Percentiles rank a stretch among this genome's conserved stretches.
Evolutionary conservation across 2,113 vertebrate genomes (phyloP).

Genomic region (Anoplopoma fimbria): DNA sequence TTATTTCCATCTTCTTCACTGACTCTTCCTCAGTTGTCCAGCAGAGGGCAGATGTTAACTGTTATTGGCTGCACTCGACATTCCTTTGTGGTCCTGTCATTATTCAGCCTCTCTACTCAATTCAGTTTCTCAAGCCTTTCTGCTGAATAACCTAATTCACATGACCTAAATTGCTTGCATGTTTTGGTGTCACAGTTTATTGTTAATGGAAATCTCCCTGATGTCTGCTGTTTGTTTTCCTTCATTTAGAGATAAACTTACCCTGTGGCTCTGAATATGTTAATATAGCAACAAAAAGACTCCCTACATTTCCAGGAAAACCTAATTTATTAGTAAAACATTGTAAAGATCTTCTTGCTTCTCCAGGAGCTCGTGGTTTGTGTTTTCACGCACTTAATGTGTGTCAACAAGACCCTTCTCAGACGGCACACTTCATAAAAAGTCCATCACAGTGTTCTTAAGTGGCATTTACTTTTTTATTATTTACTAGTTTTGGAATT

Average conservation of each 20-base stretch:
- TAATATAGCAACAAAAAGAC: constrained; percentile 19
- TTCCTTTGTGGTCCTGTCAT: constrained; percentile 77
- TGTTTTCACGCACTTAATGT: constrained; percentile 27
- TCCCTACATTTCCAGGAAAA: constrained; percentile 14
- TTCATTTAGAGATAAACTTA: neutral
- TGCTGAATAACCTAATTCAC: constrained; percentile 75
- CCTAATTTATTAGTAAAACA: constrained; percentile 22
- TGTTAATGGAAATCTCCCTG: constrained; percentile 44
- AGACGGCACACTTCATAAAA: constrained; percentile 40
- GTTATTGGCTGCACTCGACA: constrained; percentile 46
- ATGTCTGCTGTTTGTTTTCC: constrained; percentile 32
- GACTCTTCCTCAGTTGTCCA: constrained; percentile 50
- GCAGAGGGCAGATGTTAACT: constrained; percentile 75
- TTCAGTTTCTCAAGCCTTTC: constrained; percentile 64
- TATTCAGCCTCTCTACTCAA: constrained; percentile 58
- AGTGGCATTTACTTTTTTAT: constrained; percentile 19
- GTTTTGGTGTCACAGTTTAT: constrained; percentile 49
- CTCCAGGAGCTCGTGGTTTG: constrained; percentile 2
- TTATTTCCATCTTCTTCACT: neutral
- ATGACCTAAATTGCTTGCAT: constrained; percentile 75
- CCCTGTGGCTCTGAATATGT: neutral
- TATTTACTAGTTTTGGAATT: constrained; percentile 31
- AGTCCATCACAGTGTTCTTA: constrained; percentile 15
- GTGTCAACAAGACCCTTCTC: constrained; percentile 38
- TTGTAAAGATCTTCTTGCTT: constrained; percentile 15